Evolutionary conservation across 2,113 vertebrate species (phyloP).

Genomic region (Trogon melanurus): DNA sequence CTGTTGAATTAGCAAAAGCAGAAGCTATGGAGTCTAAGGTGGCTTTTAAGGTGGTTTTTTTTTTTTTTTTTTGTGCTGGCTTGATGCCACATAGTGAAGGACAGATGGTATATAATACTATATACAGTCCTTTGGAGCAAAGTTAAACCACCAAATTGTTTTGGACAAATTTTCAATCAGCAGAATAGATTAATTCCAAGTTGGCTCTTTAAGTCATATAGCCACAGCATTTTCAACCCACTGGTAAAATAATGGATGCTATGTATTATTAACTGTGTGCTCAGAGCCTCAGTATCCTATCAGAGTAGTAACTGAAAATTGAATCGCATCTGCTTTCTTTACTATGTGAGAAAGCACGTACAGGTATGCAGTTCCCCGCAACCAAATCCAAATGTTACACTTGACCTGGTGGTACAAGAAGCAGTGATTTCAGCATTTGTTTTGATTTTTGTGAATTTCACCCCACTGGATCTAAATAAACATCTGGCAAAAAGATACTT

Average conservation of each 20-base stretch:
- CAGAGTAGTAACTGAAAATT: neutral
- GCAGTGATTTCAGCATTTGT: neutral
- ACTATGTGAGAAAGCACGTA: neutral
- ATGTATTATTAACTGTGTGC: neutral
- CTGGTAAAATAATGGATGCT: neutral
- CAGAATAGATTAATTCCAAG: neutral
- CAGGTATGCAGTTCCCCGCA: neutral
- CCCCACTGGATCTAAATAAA: neutral
- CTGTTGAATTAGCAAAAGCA: neutral
- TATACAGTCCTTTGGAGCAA: neutral
- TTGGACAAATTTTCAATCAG: neutral
- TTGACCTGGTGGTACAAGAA: neutral
- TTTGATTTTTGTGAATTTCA: neutral
- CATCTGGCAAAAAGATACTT: neutral
- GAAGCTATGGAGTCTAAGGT: neutral
- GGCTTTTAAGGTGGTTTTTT: neutral
- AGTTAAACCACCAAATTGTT: neutral
- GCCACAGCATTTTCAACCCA: neutral
- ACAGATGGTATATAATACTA: neutral
- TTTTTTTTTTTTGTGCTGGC: neutral
- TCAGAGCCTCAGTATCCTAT: neutral
- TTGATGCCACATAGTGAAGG: neutral
- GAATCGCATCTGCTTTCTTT: neutral
- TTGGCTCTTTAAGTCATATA: neutral
- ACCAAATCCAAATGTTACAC: neutral